phyloP scores from a whole-genome alignment of 2,888 invertebrate genomes.

The Blastobasis lacticolella region DNA sequence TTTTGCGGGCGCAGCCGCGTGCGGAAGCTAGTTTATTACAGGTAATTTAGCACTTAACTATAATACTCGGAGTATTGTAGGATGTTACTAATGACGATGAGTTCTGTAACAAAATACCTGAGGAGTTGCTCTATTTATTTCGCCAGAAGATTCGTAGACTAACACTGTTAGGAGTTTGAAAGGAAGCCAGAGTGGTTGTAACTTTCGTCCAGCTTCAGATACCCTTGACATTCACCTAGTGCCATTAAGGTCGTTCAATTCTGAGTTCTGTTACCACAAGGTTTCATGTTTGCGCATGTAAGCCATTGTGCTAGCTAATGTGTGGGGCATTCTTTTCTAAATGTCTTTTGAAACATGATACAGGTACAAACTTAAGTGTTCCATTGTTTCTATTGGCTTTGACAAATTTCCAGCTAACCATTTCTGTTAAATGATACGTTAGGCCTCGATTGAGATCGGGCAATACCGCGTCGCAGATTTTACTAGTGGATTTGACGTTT shows the following conservation, averaged over 20 bases:
- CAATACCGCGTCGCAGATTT: neutral
- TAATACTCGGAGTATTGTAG: too few species aligned
- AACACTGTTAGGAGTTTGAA: neutral
- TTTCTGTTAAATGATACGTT: too few species aligned
- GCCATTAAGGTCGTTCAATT: constrained; percentile 7
- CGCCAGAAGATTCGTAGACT: too few species aligned
- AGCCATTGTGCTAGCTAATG: constrained; percentile 6
- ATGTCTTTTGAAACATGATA: constrained; percentile 10
- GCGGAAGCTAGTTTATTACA: too few species aligned
- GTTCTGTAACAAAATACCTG: too few species aligned
- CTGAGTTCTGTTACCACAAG: constrained; percentile 6
- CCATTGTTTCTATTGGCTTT: constrained; percentile 8
- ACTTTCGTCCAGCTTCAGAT: constrained; percentile 6
- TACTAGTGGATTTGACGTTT: neutral
- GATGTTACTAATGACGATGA: too few species aligned
- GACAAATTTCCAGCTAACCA: constrained; percentile 1
- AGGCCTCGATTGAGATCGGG: too few species aligned
- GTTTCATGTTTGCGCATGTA: constrained; percentile 8
- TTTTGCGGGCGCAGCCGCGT: too few species aligned
- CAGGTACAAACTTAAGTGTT: constrained; percentile 3
- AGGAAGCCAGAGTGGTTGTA: constrained; percentile 1
- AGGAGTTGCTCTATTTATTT: too few species aligned
- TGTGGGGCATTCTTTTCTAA: constrained; percentile 7
- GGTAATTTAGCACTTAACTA: too few species aligned
- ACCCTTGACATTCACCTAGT: constrained; percentile 15